Evolutionary conservation across 2,797 vertebrate species (phyloP).

Genomic region (Geotrypetes seraphini): DNA sequence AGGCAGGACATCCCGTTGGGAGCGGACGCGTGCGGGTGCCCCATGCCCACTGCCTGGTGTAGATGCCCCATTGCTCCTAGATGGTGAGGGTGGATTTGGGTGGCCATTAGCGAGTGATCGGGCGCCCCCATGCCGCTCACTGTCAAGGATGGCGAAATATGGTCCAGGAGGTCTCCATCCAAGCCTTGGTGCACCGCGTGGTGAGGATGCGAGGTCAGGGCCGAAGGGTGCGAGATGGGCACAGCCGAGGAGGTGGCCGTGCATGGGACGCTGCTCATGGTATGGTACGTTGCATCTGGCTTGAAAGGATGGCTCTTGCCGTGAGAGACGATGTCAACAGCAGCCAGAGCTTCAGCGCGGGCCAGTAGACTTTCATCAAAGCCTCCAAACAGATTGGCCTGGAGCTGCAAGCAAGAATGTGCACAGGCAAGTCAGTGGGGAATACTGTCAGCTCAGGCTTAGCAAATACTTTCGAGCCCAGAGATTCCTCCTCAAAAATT

Average conservation of each 20-base stretch:
- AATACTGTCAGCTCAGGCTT: conserved; percentile 83
- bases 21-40: conserved; percentile 57
- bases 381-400: conserved; percentile 94
- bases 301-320: conserved; percentile 85
- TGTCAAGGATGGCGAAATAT: conserved; percentile 73
- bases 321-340: conserved; percentile 83
- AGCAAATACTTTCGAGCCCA: conserved; percentile 76
- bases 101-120: conserved; percentile 63
- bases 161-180: conserved; percentile 85
- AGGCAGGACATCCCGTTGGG: conserved; percentile 69
- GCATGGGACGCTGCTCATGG: conserved; percentile 88
- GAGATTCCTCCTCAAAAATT: conserved; percentile 86
- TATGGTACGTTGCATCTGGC: conserved; percentile 83
- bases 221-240: conserved; percentile 69
- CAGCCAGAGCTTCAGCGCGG: conserved; percentile 90
- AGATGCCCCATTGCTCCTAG: conserved; percentile 80
- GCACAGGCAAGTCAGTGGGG: conserved; percentile 84
- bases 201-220: conserved; percentile 58
- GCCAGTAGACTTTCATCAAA: conserved; percentile 95
- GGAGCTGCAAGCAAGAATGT: conserved; percentile 81
- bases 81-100: conserved; percentile 68
- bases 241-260: conserved; percentile 62
- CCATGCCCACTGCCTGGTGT: conserved; percentile 79
- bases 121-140: conserved; percentile 68
- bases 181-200: conserved; percentile 66